These are phyloP conservation scores for Phocoena sinus DNA, from an alignment of 2,113 vertebrate species.

Conservation along the genomic window DNA sequence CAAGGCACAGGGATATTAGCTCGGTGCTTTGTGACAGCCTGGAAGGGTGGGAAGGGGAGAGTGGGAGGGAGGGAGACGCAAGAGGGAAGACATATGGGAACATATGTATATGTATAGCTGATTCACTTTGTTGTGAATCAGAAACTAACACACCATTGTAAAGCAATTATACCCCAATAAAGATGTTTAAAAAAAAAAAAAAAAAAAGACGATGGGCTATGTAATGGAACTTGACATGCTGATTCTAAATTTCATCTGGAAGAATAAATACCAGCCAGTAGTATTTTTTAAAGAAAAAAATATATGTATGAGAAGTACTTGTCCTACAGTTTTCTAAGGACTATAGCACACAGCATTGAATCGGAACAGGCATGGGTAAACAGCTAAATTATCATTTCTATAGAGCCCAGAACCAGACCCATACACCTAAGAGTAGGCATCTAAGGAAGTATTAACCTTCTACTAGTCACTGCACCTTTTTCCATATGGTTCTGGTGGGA, in stretches of 20 bases:
- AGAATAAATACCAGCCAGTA: background rate
- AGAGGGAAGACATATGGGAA: too few relatives aligned
- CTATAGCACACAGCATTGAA: background rate
- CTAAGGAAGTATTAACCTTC: background rate
- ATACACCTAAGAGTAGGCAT: background rate
- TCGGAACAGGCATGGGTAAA: background rate
- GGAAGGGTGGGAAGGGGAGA: too few relatives aligned
- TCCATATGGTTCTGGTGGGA: rapidly evolving
- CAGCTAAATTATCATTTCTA: background rate
- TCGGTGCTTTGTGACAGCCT: too few relatives aligned
- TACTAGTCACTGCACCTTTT: background rate
- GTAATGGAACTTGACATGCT: constrained; percentile 41
- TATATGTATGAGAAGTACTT: background rate
- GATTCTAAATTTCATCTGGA: constrained; percentile 34
- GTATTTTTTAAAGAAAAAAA: background rate
- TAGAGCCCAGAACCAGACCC: background rate
- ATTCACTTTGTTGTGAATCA: too few relatives aligned
- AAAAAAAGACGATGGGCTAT: background rate
- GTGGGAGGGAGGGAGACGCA: too few relatives aligned
- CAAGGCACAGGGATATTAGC: too few relatives aligned
- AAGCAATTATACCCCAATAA: too few relatives aligned
- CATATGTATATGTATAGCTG: too few relatives aligned
- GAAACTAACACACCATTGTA: too few relatives aligned
- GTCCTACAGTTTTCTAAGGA: background rate
- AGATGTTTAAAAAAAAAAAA: too few relatives aligned